Base-by-base conservation (phyloP, 2,113 vertebrate species). In the Corythoichthys intestinalis region DNA sequence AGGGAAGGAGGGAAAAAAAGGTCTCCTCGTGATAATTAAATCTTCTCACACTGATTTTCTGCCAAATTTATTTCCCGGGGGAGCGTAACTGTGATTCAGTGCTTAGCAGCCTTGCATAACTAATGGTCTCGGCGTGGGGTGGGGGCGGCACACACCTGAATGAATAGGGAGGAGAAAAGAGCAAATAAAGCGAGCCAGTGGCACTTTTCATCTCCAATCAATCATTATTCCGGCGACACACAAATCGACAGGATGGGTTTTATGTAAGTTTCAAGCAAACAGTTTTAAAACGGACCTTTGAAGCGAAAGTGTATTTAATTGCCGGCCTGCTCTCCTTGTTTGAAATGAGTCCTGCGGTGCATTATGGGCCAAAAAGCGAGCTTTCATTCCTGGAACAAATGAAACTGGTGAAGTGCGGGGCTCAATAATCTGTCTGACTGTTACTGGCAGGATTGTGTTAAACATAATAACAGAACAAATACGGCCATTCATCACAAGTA, bases 1-100 rank as follows among this genome's bases (percentile, higher is more conserved):
- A 85, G 83, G 85, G 85, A 41, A 39, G 81, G 82, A 85, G 83
- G 85, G 85, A 41, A 39, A 28, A 86, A 88, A 88, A 85, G 95
- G 94, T 94, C 95, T 96, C 91, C 56, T 84, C 92, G 94, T 88
- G 91, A 94, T 96, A 99, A 99, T 99, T 96, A 96, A 97, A 99
- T 97, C 95, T 95, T 92, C 94, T 95, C 93, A 87, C 91, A 95
- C 94, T 97, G 95, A 96, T 98, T 97, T 96, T 91, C 95, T 96
- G 95, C 96, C 96, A 97, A 94, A 97, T 97, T 96, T 96, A 97
- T 98, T 96, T 99, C 97, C 96, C 96, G 70, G 1, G 95, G 91
- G 96, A 88, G 80, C 81, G 93, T 90, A 91, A 92, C 91, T 94
- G 93, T 91, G 94, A 92, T 91, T 93, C 89, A 75, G 87, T 82